A percentile compares a stretch with the other conserved stretches of the same genome.
Evolutionary conservation across 2,113 vertebrate species (phyloP).

Genomic region (Cyprinodon tularosa): DNA sequence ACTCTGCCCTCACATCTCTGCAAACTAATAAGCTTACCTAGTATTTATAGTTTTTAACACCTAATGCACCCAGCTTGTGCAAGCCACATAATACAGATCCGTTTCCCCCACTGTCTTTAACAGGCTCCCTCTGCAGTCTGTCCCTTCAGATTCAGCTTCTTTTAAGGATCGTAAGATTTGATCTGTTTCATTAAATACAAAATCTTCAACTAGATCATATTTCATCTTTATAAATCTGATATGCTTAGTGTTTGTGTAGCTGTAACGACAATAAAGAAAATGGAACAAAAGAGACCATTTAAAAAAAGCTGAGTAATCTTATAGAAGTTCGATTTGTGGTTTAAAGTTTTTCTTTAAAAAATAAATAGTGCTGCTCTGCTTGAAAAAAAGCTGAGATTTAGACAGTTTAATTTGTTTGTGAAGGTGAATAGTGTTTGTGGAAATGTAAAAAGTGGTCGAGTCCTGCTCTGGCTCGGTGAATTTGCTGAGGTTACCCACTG

Average conservation of each 20-base stretch:
- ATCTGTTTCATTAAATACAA: conserved; percentile 9
- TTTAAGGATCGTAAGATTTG: conserved; percentile 12
- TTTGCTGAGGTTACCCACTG: conserved; percentile 9
- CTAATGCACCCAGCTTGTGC: neutral
- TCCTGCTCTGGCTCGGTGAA: neutral
- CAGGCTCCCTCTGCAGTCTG: neutral
- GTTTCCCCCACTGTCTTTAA: neutral
- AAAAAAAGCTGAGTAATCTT: neutral
- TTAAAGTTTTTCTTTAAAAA: neutral
- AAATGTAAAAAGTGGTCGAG: neutral
- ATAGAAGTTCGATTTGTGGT: neutral
- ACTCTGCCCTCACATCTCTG: conserved; percentile 23
- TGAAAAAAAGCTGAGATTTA: neutral
- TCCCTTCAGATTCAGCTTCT: conserved; percentile 7
- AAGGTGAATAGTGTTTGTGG: neutral
- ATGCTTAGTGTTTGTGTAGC: neutral
- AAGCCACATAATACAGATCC: conserved; percentile 5
- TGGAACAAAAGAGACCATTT: conserved; percentile 5
- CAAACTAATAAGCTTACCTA: conserved; percentile 13
- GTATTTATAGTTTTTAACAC: neutral
- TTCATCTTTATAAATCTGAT: neutral
- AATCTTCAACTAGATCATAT: neutral
- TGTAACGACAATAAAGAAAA: neutral
- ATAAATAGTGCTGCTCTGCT: neutral
- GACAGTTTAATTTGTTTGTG: neutral